These are phyloP conservation scores for Steatornis caripensis DNA, from an alignment of 2,113 vertebrate genomes.

Conservation along the genomic window DNA sequence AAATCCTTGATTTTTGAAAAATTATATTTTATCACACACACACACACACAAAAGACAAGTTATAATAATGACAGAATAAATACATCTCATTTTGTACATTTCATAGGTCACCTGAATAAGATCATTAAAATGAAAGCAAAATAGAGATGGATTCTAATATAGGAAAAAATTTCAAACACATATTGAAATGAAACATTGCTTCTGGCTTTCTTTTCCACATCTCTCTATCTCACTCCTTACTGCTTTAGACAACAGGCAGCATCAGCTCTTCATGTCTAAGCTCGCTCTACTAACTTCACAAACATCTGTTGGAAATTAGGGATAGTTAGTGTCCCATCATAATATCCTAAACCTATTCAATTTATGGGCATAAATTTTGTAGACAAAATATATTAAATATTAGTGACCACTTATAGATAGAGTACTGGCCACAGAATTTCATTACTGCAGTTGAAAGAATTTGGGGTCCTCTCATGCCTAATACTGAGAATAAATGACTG, in stretches of 20 bases:
- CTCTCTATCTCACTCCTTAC: background rate
- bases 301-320: background rate
- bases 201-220: background rate
- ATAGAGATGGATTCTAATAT: background rate
- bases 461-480: background rate
- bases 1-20: background rate
- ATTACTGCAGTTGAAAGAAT: background rate
- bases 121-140: background rate
- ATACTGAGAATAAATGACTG: background rate
- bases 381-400: background rate
- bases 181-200: background rate
- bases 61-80: background rate
- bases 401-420: background rate
- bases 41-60: fast-evolving
- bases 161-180: background rate
- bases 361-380: background rate
- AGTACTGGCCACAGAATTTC: background rate
- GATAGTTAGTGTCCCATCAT: background rate
- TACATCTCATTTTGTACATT: background rate
- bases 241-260: background rate
- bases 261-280: background rate
- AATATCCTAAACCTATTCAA: background rate
- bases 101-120: background rate
- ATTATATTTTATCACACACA: background rate
- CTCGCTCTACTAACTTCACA: background rate